Base-by-base conservation (phyloP, 2,888 invertebrate species). In the Diplolepis rosae region DNA sequence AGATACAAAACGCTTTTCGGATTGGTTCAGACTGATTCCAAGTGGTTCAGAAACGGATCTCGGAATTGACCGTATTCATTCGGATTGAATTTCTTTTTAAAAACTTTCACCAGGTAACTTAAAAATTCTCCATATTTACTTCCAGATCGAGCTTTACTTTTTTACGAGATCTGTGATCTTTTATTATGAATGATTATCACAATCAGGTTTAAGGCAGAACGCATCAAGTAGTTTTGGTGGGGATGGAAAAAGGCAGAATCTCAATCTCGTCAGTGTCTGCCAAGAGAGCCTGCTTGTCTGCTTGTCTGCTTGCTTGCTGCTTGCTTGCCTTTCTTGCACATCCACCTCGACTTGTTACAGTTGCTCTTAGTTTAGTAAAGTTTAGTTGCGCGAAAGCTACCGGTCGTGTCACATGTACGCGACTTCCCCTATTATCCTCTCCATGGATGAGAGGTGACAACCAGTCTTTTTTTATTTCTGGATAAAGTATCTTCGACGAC, bases 301-400 rank as follows among this genome's bases (percentile, higher is more conserved):
- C 15, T 30, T 52, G 39, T 18, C 56, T 61, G n/a, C n/a, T n/a
- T n/a, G n/a, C n/a, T n/a, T n/a, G n/a, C n/a, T n/a, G n/a, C n/a
- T n/a, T n/a, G n/a, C n/a, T n/a, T n/a, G n/a, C n/a, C n/a, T n/a
- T n/a, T 61, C 56, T 61, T 35, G 56, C 35, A 61, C 18, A 61
- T 61, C 39, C 22, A 61, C 56, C 24, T 61, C 61, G n/a, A 61
- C 45, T 32, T 32, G 30, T 61, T 61, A 39, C n/a, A 39, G 61
- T 61, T 61, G 61, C 24, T 61, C 61, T 35, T n/a, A n/a, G n/a
- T n/a, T n/a, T n/a, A n/a, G n/a, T 24, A 15, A 18, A 27, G 50
- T 24, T 81, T 82, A 81, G 80, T 81, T 72, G 79, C 68, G 82
- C 76, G 76, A 76, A 79, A 82, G 80, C 80, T 79, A 71, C 74